Evolutionary conservation across 2,888 invertebrate species (phyloP), one percentile per base, ranked within the genome.

Genomic region (Masnerella sp.): DNA sequence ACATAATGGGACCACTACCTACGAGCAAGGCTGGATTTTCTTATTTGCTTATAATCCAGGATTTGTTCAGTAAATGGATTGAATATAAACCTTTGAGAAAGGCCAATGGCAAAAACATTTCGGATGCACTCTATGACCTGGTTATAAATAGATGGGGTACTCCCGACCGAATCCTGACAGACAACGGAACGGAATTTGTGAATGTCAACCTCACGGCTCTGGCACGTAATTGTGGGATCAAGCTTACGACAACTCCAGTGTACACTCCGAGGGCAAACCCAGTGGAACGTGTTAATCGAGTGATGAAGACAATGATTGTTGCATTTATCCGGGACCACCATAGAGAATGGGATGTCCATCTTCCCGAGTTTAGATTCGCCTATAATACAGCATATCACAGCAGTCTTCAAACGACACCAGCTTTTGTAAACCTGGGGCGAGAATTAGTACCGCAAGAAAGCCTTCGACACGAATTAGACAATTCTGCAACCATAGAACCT

Each of bases 251-350:
- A 7, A 22, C 22, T 5, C 22, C 22, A 5, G 7, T 22, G 3
- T 22, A 22, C 7, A 22, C 3, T 22, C 22, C 22, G 3, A 3
- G 7, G n/a, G 32, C 71, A 0, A 79, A 80, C 36, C 79, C 79
- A 0, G 75, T 76, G 0, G 80, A 81, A 40, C 42, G 79, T 0
- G 71, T 72, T 0, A 32, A 32, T 32, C 32, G 32, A 9, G 32
- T 32, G n/a, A 32, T 32, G 32, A 32, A 32, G 32, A n/a, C 11
- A 4, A 77, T 79, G 74, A 79, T 84, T 0, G 70, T 81, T 0
- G 72, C 80, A 0, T 82, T 73, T 52, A n/a, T 79, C 0, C 54
- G 54, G 2, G 51, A 71, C 0, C 49, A 78, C 30, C 81, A 82
- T 14, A 42, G 70, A 0, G 51, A 59, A 1, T 81, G 81, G 81